Evolutionary conservation across 2,888 invertebrate species (phyloP).

Genomic region (Pediacus dermestoides): DNA sequence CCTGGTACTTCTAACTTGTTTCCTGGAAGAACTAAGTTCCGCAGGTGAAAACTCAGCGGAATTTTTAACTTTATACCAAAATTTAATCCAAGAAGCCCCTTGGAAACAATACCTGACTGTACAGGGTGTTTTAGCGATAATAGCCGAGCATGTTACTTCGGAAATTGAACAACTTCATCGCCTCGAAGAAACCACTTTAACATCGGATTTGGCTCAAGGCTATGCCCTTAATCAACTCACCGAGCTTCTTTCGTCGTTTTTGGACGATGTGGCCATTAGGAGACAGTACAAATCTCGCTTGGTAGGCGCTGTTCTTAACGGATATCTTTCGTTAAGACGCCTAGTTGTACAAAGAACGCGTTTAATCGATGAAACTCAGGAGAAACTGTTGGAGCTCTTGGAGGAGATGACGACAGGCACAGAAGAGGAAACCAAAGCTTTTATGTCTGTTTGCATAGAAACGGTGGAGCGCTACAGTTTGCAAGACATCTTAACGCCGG

Average conservation of each 20-base stretch:
- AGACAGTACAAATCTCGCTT: constrained; percentile 86
- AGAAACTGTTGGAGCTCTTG: constrained; percentile 84
- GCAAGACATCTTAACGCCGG: constrained; percentile 92
- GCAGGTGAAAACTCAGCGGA: constrained; percentile 92
- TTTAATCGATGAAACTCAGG: constrained; percentile 94
- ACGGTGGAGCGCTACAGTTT: constrained; percentile 88
- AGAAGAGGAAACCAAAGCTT: constrained; percentile 92
- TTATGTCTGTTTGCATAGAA: constrained; percentile 96
- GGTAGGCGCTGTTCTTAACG: constrained; percentile 87
- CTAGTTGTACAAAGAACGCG: constrained; percentile 93
- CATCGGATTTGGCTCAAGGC: constrained; percentile 90
- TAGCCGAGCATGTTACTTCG: constrained; percentile 80
- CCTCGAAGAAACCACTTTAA: constrained; percentile 87
- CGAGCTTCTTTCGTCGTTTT: constrained; percentile 81
- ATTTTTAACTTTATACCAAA: constrained; percentile 83
- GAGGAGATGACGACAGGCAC: constrained; percentile 97
- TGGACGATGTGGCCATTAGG: constrained; percentile 82
- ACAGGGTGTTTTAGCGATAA: constrained; percentile 76
- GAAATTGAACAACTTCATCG: constrained; percentile 87
- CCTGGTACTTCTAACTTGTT: constrained; percentile 82
- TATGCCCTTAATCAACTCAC: constrained; percentile 84
- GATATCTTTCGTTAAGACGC: constrained; percentile 85
- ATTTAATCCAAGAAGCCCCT: constrained; percentile 77
- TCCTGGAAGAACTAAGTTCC: constrained; percentile 77
- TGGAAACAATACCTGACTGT: constrained; percentile 94